phyloP scores from a whole-genome alignment of 2,113 vertebrate genomes.

The Sturnira hondurensis region DNA sequence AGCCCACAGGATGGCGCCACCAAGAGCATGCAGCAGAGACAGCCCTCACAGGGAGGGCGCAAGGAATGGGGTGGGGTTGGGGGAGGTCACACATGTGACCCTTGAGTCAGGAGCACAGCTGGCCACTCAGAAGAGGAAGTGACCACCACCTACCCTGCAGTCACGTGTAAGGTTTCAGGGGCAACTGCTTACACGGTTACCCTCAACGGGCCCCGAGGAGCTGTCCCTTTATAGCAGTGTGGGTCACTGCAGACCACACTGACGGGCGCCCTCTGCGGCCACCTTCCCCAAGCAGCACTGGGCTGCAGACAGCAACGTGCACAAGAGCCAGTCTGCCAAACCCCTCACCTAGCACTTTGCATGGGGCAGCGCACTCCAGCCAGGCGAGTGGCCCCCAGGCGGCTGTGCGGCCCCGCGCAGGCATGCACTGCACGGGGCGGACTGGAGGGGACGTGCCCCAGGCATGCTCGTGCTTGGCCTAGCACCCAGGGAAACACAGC shows the following conservation, averaged over 20 bases:
- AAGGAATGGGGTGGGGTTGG: neutral
- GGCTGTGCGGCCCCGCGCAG: neutral
- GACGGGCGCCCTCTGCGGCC: neutral
- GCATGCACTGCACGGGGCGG: slow-evolving; percentile 79
- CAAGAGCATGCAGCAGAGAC: slow-evolving; percentile 83
- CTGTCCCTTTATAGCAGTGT: neutral
- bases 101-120: slow-evolving; percentile 27
- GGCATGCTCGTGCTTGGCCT: slow-evolving; percentile 67
- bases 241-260: neutral
- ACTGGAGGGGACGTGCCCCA: slow-evolving; percentile 46
- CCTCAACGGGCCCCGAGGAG: neutral
- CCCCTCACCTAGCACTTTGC: neutral
- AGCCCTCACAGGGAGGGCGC: slow-evolving; percentile 39
- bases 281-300: slow-evolving; percentile 14
- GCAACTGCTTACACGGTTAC: neutral
- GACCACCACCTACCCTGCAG: neutral
- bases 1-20: slow-evolving; percentile 52
- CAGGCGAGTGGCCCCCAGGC: neutral
- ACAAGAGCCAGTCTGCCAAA: too few relatives aligned
- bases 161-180: neutral
- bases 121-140: slow-evolving; percentile 46
- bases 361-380: neutral
- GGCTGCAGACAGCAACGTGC: neutral
- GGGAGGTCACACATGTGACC: neutral
- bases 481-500: slow-evolving; percentile 57